Percentiles rank a stretch among this genome's conserved stretches.
Evolutionary conservation across 92 coral and sea anemone genomes (phyloP).

Genomic region (Epizoanthus rinbou): DNA sequence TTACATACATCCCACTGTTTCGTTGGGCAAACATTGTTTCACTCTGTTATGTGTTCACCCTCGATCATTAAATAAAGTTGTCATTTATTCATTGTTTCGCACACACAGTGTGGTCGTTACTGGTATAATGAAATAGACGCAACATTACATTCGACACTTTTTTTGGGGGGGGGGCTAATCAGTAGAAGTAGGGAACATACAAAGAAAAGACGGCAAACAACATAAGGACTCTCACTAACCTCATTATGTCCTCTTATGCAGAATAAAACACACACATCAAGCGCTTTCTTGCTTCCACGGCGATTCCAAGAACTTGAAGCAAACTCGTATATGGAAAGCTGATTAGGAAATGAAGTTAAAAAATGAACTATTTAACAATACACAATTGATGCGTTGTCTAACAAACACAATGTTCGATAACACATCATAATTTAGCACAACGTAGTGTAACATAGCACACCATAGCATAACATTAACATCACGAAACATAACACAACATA

Average conservation of each 20-base stretch:
- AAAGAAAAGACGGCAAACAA: neutral
- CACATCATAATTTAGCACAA: neutral
- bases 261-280: conserved; percentile 80
- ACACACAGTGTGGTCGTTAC: neutral
- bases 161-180: neutral
- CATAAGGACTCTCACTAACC: conserved; percentile 50
- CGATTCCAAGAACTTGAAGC: conserved; percentile 82
- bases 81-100: neutral
- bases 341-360: neutral
- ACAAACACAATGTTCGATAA: neutral
- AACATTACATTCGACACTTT: neutral
- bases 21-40: neutral
- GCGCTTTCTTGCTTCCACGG: conserved; percentile 68
- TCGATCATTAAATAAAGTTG: no score
- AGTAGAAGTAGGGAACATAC: no score
- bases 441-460: no score
- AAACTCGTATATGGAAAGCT: conserved; percentile 88
- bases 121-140: no score
- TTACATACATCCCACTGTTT: no score
- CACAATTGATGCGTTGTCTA: neutral
- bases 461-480: no score
- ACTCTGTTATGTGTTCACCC: no score
- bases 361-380: neutral
- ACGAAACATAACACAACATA: no score
- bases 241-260: conserved; percentile 92